These are phyloP conservation scores for Mamestra brassicae DNA, from an alignment of 2,888 invertebrate species.

Conservation along the genomic window DNA sequence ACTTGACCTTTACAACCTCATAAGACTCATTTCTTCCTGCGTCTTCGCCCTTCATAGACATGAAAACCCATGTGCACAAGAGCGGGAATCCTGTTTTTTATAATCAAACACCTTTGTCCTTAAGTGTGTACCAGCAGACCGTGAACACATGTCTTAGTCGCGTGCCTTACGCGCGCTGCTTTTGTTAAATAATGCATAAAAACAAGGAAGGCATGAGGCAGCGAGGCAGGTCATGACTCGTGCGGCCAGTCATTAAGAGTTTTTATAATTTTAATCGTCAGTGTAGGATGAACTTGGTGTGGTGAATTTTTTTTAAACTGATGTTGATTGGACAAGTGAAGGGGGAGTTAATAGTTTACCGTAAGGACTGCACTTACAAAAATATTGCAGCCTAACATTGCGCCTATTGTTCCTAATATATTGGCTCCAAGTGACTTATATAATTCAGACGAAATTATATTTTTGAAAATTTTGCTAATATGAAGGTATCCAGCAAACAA, in stretches of 20 bases:
- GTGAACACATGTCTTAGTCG: constrained; percentile 77
- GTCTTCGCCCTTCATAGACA: constrained; percentile 34
- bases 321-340: too few species aligned
- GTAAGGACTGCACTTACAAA: too few species aligned
- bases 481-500: too few species aligned
- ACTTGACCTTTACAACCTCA: constrained; percentile 19
- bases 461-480: too few species aligned
- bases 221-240: constrained; percentile 40
- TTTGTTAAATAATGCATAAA: constrained; percentile 60
- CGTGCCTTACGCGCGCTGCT: constrained; percentile 73
- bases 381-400: too few species aligned
- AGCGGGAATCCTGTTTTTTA: constrained; percentile 79
- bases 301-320: neutral
- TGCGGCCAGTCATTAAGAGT: constrained; percentile 34
- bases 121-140: constrained; percentile 72
- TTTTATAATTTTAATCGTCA: constrained; percentile 17
- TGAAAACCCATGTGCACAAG: constrained; percentile 77
- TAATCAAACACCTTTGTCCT: constrained; percentile 74
- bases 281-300: constrained; percentile 1
- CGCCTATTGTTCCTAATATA: too few species aligned
- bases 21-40: constrained; percentile 26
- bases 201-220: constrained; percentile 32
- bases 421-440: too few species aligned
- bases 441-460: too few species aligned
- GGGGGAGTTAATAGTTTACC: too few species aligned